Base-by-base conservation (phyloP, 53 echinoderm and acorn worm species). In the Apostichopus leukothele region DNA sequence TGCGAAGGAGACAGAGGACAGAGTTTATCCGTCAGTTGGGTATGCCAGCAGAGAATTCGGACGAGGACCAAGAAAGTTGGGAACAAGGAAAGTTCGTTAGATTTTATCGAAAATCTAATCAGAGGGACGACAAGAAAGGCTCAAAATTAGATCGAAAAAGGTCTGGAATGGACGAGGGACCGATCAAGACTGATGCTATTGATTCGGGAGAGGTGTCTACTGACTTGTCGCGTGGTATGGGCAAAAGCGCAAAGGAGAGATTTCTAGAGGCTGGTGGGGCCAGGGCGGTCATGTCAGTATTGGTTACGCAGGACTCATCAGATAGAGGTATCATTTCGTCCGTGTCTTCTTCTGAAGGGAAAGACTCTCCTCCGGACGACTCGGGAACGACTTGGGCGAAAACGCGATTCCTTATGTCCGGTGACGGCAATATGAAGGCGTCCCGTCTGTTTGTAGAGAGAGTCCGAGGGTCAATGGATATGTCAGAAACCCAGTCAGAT, bases 201-300 rank as follows among this genome's bases (percentile, higher is more conserved):
- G 76, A 25, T 25, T 25, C 25, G 25, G 25, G 25, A 25, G 25
- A 92, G 73, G 86, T 79, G 23, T 86, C 86, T 7, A 76, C 84
- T 53, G 79, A 78, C 60, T 73, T 68, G 53, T 73, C 86, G 83
- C 78, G 89, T 27, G 79, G 83, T n/a, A 86, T 74, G 23, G 86
- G 89, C 57, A 96, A 94, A 76, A 96, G 94, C 79, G 96, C 96
- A 25, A 96, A 96, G 74, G 96, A 94, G 81, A 90, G 96, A 21
- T 96, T 96, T 85, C 90, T 96, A 10, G 96, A 94, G 52, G 96
- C 96, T 5, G 93, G 96, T 13, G 96, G 96, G 23, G 90, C 96
- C 60, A 91, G 89, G 60, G 96, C 96, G 19, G 96, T 96, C 9
- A 89, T 96, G 79, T 96, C 94, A 10, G 94, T 94, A n/a, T 86